phyloP scores from a whole-genome alignment of 2,113 vertebrate genomes.

The Zonotrichia leucophrys region DNA sequence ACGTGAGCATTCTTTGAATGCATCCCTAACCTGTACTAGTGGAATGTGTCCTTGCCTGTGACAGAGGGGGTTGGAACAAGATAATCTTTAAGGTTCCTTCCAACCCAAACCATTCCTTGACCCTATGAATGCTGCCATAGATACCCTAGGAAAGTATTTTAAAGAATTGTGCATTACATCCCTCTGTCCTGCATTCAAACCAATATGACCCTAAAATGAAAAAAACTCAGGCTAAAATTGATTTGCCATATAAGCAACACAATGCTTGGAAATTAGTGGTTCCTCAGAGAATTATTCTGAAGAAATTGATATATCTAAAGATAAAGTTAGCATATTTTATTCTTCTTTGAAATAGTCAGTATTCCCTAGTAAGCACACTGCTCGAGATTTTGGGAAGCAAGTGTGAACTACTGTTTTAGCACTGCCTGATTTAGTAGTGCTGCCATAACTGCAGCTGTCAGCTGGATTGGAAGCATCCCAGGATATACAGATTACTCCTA shows the following conservation, averaged over 20 bases:
- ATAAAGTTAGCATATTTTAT: not conserved
- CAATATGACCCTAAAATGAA: not conserved
- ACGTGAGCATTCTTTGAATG: not conserved
- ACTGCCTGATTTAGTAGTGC: not conserved
- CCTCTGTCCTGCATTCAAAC: not conserved
- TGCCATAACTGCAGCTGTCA: not conserved
- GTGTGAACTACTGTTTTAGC: not conserved
- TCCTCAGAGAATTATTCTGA: not conserved
- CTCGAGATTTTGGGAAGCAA: not conserved
- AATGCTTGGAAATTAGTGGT: not conserved
- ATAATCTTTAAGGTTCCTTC: not conserved
- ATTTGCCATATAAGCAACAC: not conserved
- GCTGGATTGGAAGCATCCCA: not conserved
- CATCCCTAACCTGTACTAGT: not conserved
- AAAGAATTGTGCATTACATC: not conserved
- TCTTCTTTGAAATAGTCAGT: not conserved
- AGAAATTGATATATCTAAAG: not conserved
- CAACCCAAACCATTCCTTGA: not conserved
- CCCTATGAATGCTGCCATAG: not conserved
- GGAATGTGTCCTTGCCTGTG: not conserved
- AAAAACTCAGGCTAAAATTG: not conserved
- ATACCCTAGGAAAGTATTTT: not conserved
- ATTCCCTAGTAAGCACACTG: not conserved
- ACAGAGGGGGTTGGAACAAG: not conserved
- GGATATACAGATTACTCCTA: not conserved